Base-by-base conservation (phyloP, 2,797 vertebrate species). In the Bufotes viridis region DNA sequence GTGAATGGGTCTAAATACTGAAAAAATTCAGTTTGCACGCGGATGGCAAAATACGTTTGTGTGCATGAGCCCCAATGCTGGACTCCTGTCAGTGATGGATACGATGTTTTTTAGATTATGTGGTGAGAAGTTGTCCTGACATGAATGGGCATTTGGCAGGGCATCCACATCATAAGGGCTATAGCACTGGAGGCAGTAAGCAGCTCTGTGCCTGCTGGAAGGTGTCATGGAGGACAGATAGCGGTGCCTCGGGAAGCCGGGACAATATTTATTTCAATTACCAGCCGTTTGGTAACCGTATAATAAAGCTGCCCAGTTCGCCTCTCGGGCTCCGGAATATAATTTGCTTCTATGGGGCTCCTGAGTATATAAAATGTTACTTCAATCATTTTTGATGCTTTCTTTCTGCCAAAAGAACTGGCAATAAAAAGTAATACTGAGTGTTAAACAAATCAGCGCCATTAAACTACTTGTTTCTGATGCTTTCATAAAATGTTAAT, bases 331-430 rank as follows among this genome's bases (percentile, higher is more conserved):
- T 82, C 82, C 24, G 84, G 78, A 88, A 57, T 84, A 76, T 91
- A 89, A 90, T 92, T 90, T 83, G 90, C 85, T 89, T 79, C 74
- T 82, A 86, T 89, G 79, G 90, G 88, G 90, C 92, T 87, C 89
- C 72, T 80, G 87, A 90, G 87, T 88, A 88, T 76, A 78, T 88
- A 76, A 78, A 87, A 85, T 53, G 58, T 26, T 82, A 67, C 69
- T 78, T 76, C 81, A 63, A 81, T 75, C 88, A 65, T 80, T 72
- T 79, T 63, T 80, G 65, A 51, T 82, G 82, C 81, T 87, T 93
- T 92, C 80, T 91, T 92, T 91, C 90, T 93, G 92, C 91, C 90
- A 90, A 91, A 91, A 87, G 92, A 90, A 90, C 83, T 90, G 78
- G 91, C 92, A 91, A 93, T 94, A 93, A 89, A 91, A 91, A 1